These are phyloP conservation scores for Callosobruchus maculatus DNA, from an alignment of 2,888 invertebrate species.

Conservation along the genomic window DNA sequence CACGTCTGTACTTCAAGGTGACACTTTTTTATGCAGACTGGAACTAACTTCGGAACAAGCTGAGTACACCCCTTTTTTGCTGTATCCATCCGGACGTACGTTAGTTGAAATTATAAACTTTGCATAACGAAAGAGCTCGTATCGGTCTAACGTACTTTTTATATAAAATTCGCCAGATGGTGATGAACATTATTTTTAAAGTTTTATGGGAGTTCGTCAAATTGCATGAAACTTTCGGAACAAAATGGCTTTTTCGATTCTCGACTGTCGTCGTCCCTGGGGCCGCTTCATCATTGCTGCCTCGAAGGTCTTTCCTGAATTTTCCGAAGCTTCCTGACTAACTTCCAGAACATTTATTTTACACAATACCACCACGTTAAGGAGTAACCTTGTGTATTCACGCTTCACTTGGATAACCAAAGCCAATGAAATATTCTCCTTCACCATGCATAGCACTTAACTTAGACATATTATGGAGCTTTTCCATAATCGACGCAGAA, in stretches of 20 bases:
- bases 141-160: conserved; percentile 12
- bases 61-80: no score
- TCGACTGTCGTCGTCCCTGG: conserved; percentile 25
- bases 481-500: no score
- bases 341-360: background rate
- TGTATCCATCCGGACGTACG: no score
- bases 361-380: background rate
- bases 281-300: conserved; percentile 27
- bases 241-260: conserved; percentile 28
- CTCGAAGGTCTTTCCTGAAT: conserved; percentile 4
- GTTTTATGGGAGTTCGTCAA: conserved; percentile 31
- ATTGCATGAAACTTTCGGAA: conserved; percentile 28
- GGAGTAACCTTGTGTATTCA: background rate
- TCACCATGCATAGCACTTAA: no score
- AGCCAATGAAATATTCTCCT: background rate
- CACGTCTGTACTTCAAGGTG: no score
- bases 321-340: background rate
- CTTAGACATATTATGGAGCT: no score
- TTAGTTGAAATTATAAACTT: no score
- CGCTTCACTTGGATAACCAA: background rate
- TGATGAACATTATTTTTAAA: conserved; percentile 31
- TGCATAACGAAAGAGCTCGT: background rate
- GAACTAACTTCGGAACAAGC: no score
- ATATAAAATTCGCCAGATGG: conserved; percentile 26
- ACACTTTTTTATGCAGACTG: no score